phyloP scores from a whole-genome alignment of 1,140 invertebrate species.

The Eumaeus atala region DNA sequence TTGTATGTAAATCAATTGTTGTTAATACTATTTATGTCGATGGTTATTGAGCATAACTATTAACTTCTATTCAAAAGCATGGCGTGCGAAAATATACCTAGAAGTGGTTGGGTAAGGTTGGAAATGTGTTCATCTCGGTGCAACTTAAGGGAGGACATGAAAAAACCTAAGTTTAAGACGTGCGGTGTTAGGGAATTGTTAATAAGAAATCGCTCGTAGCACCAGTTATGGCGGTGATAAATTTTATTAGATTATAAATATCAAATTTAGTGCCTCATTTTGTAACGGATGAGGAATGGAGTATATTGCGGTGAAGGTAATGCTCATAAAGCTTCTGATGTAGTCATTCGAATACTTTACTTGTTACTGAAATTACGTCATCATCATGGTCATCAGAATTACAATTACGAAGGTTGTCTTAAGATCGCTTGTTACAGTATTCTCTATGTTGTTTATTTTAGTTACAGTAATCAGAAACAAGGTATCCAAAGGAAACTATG shows the following conservation, averaged over 20 bases:
- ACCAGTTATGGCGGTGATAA: constrained; percentile 47
- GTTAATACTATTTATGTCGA: constrained; percentile 72
- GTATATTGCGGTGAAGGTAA: too few relatives aligned
- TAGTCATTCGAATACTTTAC: too few relatives aligned
- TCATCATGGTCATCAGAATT: too few relatives aligned
- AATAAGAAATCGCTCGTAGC: constrained; percentile 45
- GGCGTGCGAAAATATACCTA: constrained; percentile 25
- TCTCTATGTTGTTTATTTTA: too few relatives aligned
- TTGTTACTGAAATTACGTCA: too few relatives aligned
- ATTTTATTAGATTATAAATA: constrained; percentile 66
- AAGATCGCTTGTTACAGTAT: constrained; percentile 10
- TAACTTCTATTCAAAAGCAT: constrained; percentile 42
- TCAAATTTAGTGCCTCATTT: constrained; percentile 47
- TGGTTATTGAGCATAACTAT: constrained; percentile 69
- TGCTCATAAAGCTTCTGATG: too few relatives aligned
- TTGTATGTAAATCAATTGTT: constrained; percentile 74
- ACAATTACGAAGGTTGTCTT: constrained; percentile 19
- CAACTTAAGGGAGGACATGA: constrained; percentile 28
- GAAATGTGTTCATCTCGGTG: constrained; percentile 17
- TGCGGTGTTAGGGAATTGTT: constrained; percentile 55
- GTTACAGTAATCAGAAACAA: too few relatives aligned
- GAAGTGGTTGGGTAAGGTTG: constrained; percentile 14
- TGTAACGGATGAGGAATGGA: constrained; percentile 27
- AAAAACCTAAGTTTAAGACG: constrained; percentile 51
- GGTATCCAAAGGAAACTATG: too few relatives aligned